phyloP scores from a whole-genome alignment of 2,888 invertebrate species.

The Smittia sp. region DNA sequence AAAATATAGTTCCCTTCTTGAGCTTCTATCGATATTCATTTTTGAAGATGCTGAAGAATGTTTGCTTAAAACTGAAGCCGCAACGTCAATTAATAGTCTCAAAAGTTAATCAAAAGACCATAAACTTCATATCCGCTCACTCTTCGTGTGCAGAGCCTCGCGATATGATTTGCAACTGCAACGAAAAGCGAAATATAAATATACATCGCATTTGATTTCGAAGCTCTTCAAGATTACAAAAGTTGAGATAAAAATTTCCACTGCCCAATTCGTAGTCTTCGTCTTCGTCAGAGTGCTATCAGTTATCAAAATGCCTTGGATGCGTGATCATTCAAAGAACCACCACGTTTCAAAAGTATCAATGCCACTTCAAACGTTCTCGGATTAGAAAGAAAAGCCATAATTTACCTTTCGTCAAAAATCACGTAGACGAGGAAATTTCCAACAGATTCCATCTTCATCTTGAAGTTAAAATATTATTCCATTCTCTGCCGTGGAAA shows the following conservation, averaged over 20 bases:
- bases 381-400: slow-evolving; percentile 9
- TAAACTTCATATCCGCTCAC: slow-evolving; percentile 15
- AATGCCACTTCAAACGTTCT: neutral
- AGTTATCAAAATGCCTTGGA: slow-evolving; percentile 20
- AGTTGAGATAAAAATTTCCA: neutral
- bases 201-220: neutral
- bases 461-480: neutral
- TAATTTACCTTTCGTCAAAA: slow-evolving; percentile 28
- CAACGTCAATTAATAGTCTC: neutral
- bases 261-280: slow-evolving; percentile 26
- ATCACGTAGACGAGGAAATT: slow-evolving; percentile 16
- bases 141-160: neutral
- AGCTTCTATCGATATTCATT: neutral
- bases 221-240: neutral
- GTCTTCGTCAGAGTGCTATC: neutral
- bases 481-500: slow-evolving; percentile 4
- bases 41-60: neutral
- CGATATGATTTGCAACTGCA: neutral
- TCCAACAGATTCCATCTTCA: neutral
- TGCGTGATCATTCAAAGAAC: slow-evolving; percentile 35
- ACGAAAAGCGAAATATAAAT: neutral
- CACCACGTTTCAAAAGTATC: slow-evolving; percentile 19
- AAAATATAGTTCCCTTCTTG: neutral
- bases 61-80: slow-evolving; percentile 16
- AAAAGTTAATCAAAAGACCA: slow-evolving; percentile 26